Percentiles rank a stretch among this genome's conserved stretches.
These are phyloP conservation scores for Mormyrus proboscirostris DNA, from an alignment of 2,797 vertebrate species.

Conservation along the genomic window DNA sequence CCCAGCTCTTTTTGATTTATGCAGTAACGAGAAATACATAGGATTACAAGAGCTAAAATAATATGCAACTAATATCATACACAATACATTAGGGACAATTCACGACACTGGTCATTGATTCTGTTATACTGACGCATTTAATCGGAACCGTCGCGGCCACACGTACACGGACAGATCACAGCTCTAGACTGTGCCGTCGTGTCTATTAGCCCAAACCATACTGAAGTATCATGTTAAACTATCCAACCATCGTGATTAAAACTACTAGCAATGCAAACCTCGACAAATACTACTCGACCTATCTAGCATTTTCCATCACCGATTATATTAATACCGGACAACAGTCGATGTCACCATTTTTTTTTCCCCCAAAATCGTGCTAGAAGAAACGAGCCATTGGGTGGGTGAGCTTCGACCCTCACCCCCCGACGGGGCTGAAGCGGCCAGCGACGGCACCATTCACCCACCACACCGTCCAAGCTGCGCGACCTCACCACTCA, in stretches of 20 bases:
- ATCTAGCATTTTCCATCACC: not conserved
- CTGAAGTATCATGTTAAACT: not conserved
- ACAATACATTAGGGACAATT: not conserved
- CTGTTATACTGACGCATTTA: not conserved
- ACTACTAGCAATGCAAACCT: not conserved
- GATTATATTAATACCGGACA: not conserved
- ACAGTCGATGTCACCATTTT: not conserved
- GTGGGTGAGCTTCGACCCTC: not conserved
- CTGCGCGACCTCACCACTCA: constrained; percentile 48
- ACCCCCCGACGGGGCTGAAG: not conserved
- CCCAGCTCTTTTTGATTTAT: not conserved
- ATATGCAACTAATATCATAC: not conserved
- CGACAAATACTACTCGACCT: not conserved
- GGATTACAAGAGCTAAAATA: not conserved
- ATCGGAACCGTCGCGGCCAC: not conserved
- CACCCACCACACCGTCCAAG: not conserved
- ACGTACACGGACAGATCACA: not conserved
- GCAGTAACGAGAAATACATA: not conserved
- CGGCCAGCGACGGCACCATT: not conserved
- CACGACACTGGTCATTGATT: not conserved
- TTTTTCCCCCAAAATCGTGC: not conserved
- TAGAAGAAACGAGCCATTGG: not conserved
- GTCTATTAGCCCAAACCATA: not conserved
- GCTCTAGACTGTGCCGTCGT: not conserved
- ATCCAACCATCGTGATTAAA: not conserved